phyloP scores from a whole-genome alignment of 2,113 vertebrate species.

The Lucifuga dentata region DNA sequence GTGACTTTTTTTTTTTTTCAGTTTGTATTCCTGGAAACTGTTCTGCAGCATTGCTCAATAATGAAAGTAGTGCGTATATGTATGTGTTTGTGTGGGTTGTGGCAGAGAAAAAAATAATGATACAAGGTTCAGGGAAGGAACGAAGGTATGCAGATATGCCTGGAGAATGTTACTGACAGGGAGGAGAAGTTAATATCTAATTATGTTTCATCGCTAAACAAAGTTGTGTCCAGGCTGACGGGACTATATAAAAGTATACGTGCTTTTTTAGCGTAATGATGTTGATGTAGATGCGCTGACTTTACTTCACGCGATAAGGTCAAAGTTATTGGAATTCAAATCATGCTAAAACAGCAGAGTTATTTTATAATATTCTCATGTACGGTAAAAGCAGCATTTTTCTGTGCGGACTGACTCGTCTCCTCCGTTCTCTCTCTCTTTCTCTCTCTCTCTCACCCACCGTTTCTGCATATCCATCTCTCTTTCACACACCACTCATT shows the following conservation, averaged over 20 bases:
- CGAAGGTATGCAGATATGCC: constrained; percentile 48
- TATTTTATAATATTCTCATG: constrained; percentile 57
- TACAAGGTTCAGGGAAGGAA: constrained; percentile 62
- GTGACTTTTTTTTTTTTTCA: constrained; percentile 62
- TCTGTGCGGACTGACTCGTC: constrained; percentile 49
- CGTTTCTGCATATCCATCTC: constrained; percentile 64
- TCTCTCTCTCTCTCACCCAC: constrained; percentile 63
- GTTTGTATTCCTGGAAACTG: constrained; percentile 85
- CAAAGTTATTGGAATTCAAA: constrained; percentile 51
- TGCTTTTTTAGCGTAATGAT: too few relatives aligned
- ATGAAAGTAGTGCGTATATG: constrained; percentile 72
- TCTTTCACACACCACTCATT: constrained; percentile 70
- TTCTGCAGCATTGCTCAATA: constrained; percentile 81
- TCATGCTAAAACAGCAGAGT: constrained; percentile 54
- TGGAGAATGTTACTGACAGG: constrained; percentile 24
- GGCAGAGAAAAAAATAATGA: constrained; percentile 50
- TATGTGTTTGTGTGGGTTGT: constrained; percentile 44
- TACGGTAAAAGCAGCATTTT: constrained; percentile 53
- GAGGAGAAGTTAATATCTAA: constrained; percentile 30
- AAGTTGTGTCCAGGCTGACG: too few relatives aligned
- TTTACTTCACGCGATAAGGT: constrained; percentile 25
- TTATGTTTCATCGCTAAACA: background rate
- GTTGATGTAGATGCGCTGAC: background rate
- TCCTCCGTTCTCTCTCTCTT: constrained; percentile 63
- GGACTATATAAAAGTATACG: too few relatives aligned